Base-by-base conservation (phyloP, 2,888 invertebrate species). In the Drosophila colorata region DNA sequence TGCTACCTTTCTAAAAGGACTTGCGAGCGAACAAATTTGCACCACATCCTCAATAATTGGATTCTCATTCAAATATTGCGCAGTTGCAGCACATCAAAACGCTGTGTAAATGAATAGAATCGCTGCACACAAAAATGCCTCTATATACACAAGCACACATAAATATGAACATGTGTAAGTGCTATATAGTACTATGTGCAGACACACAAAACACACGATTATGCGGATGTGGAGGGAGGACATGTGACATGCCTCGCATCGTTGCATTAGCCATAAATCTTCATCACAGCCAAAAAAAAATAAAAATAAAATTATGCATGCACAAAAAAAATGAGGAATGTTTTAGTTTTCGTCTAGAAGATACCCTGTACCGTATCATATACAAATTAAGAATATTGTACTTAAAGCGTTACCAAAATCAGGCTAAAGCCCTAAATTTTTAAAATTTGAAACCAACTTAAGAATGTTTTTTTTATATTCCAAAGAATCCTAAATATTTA, bases 191-290 rank as follows among this genome's bases (percentile, higher is more conserved):
- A 14, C 35, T 9, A 18, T 33, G 13, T 43, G 25, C 16, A 33
- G 9, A 43, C 13, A 37, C 23, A 25, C 37, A 35, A n/a, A 49
- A 46, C 23, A 31, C n/a, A 38, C 11, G 47, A 31, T 28, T 59
- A 28, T 41, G 18, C 9, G 35, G 35, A 33, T 28, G 14, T 13
- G 2, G 7, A 31, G n/a, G 0, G 18, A 7, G 25, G 40, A 41
- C 49, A 51, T 70, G 52, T 73, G 80, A 48, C 58, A 70, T 52
- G 60, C 48, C 52, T 59, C 72, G 74, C 77, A 66, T 74, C 70
- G 59, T 38, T 76, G 80, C 76, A 65, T 77, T 71, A 59, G 63
- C 77, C 67, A 80, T 80, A 80, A 80, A 83, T 80, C 80, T 83
- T 71, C 74, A 58, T 83, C 76, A 82, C n/a, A 40, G 63, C 41